Conservation (phyloP, 2,888 invertebrate species). For the Mechanitis messenoides region DNA sequence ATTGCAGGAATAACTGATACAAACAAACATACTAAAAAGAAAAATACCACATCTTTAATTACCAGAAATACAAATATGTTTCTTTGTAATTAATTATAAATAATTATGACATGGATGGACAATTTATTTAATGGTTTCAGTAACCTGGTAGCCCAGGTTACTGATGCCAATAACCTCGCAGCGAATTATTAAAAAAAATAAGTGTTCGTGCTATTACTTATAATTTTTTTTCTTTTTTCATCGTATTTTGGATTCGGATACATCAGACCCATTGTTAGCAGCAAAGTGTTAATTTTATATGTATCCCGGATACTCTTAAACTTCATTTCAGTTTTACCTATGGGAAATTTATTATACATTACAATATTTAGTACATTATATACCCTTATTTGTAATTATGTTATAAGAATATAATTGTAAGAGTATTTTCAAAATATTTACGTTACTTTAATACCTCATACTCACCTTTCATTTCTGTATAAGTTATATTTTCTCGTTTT, state of each 20-base stretch:
- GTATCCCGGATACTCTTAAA: slow-evolving; percentile 28
- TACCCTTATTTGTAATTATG: not conserved
- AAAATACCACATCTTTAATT: not conserved
- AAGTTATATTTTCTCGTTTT: too few species aligned
- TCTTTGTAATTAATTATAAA: not conserved
- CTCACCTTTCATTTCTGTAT: too few species aligned
- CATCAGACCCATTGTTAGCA: slow-evolving; percentile 25
- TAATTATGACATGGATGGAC: too few species aligned
- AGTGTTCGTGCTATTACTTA: slow-evolving; percentile 9
- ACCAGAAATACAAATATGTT: not conserved
- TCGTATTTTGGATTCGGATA: slow-evolving; percentile 28
- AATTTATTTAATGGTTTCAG: not conserved
- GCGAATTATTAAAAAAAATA: too few species aligned
- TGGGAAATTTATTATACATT: not conserved
- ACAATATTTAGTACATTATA: not conserved
- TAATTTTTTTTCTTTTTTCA: slow-evolving; percentile 15
- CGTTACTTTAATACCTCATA: too few species aligned
- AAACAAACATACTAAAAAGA: slow-evolving; percentile 17
- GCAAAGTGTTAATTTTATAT: slow-evolving; percentile 24
- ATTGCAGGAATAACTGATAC: slow-evolving; percentile 14
- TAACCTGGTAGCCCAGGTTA: not conserved
- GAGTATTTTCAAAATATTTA: too few species aligned
- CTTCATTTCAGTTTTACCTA: slow-evolving; percentile 14
- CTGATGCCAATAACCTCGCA: too few species aligned
- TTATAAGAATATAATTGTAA: too few species aligned